Conservation (phyloP, 2,888 invertebrate genomes). For the Petrophora chlorosata region DNA sequence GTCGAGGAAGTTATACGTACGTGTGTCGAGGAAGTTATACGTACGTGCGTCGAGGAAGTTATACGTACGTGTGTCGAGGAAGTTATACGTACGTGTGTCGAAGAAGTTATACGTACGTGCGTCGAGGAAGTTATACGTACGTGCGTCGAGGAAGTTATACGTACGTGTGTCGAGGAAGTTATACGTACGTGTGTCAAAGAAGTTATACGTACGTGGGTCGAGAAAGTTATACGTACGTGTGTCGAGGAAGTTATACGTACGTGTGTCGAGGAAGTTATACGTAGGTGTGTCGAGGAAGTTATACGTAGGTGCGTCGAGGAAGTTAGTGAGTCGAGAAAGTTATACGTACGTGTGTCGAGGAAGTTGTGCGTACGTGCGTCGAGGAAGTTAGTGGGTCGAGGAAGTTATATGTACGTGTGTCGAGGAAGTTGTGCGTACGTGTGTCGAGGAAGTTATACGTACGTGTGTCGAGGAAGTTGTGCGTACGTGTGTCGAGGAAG, state of each 20-base stretch:
- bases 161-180: too few relatives aligned
- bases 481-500: too few relatives aligned
- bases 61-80: slow-evolving; percentile 76
- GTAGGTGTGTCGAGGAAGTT: not conserved
- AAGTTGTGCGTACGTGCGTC: slow-evolving; percentile 20
- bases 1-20: too few relatives aligned
- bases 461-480: too few relatives aligned
- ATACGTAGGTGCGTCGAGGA: not conserved
- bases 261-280: too few relatives aligned
- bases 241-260: too few relatives aligned
- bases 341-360: slow-evolving; percentile 19
- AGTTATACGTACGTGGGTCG: slow-evolving; percentile 16
- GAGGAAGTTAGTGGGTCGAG: not conserved
- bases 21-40: too few relatives aligned
- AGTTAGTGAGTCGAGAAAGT: not conserved
- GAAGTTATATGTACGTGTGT: slow-evolving; percentile 16
- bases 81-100: slow-evolving; percentile 68
- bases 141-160: not conserved
- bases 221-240: slow-evolving; percentile 15
- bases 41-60: too few relatives aligned
- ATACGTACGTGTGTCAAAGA: slow-evolving; percentile 21
- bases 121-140: not conserved
- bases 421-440: too few relatives aligned
- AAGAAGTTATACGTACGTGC: too few relatives aligned
- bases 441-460: too few relatives aligned